Evolutionary conservation across 2,888 invertebrate genomes (phyloP), one percentile per base, ranked within the genome.

Genomic region (Idaea aversata): DNA sequence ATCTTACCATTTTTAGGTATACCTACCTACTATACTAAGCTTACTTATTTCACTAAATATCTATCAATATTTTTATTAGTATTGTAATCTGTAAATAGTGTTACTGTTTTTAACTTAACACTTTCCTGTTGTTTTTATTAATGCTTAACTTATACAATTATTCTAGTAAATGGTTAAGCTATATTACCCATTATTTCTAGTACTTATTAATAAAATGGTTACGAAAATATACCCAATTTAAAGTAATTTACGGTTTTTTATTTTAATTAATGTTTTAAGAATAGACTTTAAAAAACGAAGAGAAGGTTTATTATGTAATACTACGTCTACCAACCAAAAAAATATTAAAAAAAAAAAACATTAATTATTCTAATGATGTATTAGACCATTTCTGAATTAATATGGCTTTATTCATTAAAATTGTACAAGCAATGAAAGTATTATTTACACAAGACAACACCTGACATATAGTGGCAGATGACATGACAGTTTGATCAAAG

Each of bases 21-120:
- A 47, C 5, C 47, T 7, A 7, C 10, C 13, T 47, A 47, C 6
- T 36, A 36, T 36, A 36, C 36, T 36, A 5, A 5, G 38, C 38
- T 38, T 38, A 38, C 10, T 36, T 36, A 36, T 36, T 47, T 47
- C 0, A 47, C 13, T 10, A 4, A 10, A 0, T 47, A 13, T 10
- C 7, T 47, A 7, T 47, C 47, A 47, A 7, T 47, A 5, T 7
- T 47, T 47, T 47, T 13, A 13, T 36, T 13, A 13, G 47, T 47
- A 47, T 47, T 47, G 13, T 47, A 47, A 47, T 47, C 47, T 75
- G 74, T 77, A 75, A 65, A 74, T 75, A 73, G 65, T 66, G 58
- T 61, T 36, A 63, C 16, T 57, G 62, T n/a, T 59, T 57, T 67
- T 63, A 47, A 47, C 47, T 13, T 47, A 47, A 65, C 65, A 60